phyloP scores from a whole-genome alignment of 2,797 vertebrate genomes.

The Poecilia picta region DNA sequence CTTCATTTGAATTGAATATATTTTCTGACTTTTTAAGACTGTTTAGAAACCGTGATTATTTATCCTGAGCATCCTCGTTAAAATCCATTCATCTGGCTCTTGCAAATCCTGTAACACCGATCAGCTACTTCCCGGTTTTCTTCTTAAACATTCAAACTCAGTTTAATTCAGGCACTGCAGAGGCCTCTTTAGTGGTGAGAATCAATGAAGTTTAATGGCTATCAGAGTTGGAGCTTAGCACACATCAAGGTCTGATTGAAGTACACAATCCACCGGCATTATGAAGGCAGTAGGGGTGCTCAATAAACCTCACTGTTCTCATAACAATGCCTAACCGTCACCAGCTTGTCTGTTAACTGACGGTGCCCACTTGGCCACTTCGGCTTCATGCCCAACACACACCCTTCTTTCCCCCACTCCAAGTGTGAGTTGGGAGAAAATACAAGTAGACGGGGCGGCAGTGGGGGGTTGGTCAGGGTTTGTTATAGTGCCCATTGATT shows the following conservation, averaged over 20 bases:
- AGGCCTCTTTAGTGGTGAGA: constrained; percentile 42
- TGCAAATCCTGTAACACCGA: constrained; percentile 36
- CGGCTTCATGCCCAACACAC: constrained; percentile 46
- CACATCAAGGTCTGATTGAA: constrained; percentile 51
- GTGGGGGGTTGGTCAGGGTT: constrained; percentile 19
- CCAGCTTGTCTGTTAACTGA: constrained; percentile 39
- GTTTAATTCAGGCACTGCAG: constrained; percentile 49
- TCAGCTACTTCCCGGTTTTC: constrained; percentile 26
- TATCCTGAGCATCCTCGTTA: constrained; percentile 37
- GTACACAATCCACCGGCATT: constrained; percentile 51
- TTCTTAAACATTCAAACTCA: constrained; percentile 32
- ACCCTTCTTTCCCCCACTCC: constrained; percentile 35
- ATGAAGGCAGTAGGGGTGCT: constrained; percentile 40
- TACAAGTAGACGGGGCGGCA: background rate
- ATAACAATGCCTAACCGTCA: constrained; percentile 36
- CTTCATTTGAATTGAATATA: background rate
- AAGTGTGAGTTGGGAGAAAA: constrained; percentile 30
- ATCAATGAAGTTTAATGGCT: constrained; percentile 66
- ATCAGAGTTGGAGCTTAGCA: constrained; percentile 49
- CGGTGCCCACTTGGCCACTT: constrained; percentile 37
- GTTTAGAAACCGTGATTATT: background rate
- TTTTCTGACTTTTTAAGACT: background rate
- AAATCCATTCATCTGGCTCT: constrained; percentile 38
- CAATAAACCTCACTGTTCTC: constrained; percentile 28
- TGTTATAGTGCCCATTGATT: constrained; percentile 33